Conservation (phyloP, 2,888 invertebrate species). For the Allacma fusca region DNA sequence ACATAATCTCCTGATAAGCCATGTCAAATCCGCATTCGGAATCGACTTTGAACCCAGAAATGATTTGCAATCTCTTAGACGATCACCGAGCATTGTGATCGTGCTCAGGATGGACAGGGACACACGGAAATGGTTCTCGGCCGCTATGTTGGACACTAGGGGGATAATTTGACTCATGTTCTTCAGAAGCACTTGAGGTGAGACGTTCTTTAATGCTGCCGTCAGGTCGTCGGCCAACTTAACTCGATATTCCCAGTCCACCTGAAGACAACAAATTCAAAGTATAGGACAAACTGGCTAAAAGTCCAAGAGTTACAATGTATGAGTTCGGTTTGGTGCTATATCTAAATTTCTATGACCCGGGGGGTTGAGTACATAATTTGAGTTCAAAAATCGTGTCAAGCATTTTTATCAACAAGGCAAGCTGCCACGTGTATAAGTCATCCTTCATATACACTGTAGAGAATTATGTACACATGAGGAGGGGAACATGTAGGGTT, state of each 20-base stretch:
- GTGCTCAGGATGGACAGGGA: constrained; percentile 55
- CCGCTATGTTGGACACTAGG: constrained; percentile 54
- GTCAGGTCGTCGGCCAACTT: constrained; percentile 58
- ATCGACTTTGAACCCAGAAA: constrained; percentile 49
- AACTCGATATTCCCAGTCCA: constrained; percentile 52
- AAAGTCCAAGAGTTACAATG: no score
- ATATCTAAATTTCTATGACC: no score
- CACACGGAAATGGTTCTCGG: constrained; percentile 55
- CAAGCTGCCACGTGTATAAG: no score
- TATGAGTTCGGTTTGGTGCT: no score
- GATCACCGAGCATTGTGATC: constrained; percentile 53
- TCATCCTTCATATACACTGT: no score
- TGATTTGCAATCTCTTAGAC: constrained; percentile 54
- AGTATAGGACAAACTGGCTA: no score
- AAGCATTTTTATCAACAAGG: no score
- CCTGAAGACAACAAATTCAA: no score
- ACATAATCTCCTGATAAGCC: constrained; percentile 57
- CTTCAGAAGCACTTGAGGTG: constrained; percentile 51
- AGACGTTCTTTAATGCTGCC: constrained; percentile 52
- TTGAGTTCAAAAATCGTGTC: no score
- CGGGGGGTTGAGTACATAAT: no score
- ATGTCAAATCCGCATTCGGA: constrained; percentile 58
- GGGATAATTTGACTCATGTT: constrained; percentile 58
- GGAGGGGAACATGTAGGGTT: no score
- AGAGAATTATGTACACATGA: no score